Conservation (phyloP, 2,113 vertebrate genomes). For the Brachypodius melanocephalos region DNA sequence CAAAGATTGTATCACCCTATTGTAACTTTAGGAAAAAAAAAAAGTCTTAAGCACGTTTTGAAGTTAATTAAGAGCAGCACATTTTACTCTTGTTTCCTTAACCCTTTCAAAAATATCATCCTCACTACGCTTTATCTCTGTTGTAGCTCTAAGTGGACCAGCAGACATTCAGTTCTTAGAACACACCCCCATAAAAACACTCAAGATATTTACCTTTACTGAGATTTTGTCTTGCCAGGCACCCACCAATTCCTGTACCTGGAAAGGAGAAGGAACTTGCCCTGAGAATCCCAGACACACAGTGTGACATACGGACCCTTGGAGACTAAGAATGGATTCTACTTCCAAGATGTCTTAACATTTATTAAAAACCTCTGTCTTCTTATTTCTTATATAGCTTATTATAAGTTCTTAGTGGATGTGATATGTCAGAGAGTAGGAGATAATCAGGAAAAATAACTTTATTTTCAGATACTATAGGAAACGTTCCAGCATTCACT, state of each 20-base stretch:
- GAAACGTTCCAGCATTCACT: neutral
- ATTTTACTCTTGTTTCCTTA: neutral
- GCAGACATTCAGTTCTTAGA: accelerated
- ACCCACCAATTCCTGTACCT: neutral
- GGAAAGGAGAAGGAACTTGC: neutral
- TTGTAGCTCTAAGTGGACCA: neutral
- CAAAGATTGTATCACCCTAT: neutral
- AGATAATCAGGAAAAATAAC: neutral
- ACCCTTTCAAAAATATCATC: neutral
- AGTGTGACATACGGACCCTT: neutral
- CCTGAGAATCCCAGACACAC: neutral
- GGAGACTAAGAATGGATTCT: neutral
- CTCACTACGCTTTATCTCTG: neutral
- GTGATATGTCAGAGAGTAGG: neutral
- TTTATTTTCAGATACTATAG: neutral
- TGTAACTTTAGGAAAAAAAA: no score
- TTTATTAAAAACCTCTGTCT: neutral
- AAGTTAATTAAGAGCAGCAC: neutral
- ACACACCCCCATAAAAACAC: neutral
- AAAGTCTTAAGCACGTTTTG: neutral
- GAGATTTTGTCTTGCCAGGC: neutral
- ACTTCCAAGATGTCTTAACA: neutral
- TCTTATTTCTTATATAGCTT: neutral
- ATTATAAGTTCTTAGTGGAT: neutral
- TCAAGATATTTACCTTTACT: neutral